Evolutionary conservation across 2,888 invertebrate species (phyloP), one percentile per base, ranked within the genome.

Genomic region (Leptinotarsa haldemani): DNA sequence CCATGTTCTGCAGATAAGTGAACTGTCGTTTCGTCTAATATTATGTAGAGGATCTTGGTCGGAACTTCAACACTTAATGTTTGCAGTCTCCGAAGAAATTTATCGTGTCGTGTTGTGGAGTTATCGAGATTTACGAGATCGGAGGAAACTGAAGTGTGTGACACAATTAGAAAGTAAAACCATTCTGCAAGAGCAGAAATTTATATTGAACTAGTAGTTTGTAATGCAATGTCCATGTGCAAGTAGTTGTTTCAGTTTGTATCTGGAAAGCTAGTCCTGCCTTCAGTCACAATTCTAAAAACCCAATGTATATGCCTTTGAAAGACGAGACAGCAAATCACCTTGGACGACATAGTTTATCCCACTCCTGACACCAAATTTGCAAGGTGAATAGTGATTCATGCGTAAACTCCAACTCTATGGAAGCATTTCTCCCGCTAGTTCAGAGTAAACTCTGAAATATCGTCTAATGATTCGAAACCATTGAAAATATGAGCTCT

Each of bases 1-100:
- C 76, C 74, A 58, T 75, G 75, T 75, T 72, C 69, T 72, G 70
- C 72, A 72, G 75, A 75, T 75, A 75, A 75, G 75, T 75, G 70
- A 66, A 69, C 70, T 72, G 75, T 75, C 74, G 66, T 74, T 74
- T 74, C 69, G 64, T 72, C 72, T 72, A 69, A 72, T 75, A 72
- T 75, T 70, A 75, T 75, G 72, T 75, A 72, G 72, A 75, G 40
- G 75, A 75, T 75, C 72, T 75, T 67, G 69, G 70, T 67, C 70
- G 72, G 71, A 75, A 75, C 75, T 75, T 75, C 64, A 75, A 75
- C 75, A 69, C 75, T 75, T 70, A 75, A 74, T 67, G 64, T 72
- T 71, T 72, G 72, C 71, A 58, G 64, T 66, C 64, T 56, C 40
- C 63, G 30, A 50, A 69, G 69, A 67, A 67, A 69, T 65, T 74